Conservation (phyloP, 2,888 invertebrate species). For the Heliconius charithonia region DNA sequence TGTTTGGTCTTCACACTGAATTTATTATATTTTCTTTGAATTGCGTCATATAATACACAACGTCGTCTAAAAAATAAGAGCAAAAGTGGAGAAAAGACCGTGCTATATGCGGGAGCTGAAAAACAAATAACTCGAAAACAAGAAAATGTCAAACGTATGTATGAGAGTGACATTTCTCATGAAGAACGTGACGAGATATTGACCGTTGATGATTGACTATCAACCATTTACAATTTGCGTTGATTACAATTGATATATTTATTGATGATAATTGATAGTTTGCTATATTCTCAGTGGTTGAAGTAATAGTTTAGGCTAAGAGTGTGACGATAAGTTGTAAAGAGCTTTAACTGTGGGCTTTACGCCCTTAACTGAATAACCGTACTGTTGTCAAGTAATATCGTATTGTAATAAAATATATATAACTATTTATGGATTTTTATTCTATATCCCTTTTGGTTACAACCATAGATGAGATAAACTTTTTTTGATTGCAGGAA, state of each 20-base stretch:
- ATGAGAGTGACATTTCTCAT: neutral
- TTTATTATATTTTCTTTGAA: neutral
- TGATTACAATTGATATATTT: neutral
- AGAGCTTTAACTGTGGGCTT: conserved; percentile 67
- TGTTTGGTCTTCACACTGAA: too few relatives aligned
- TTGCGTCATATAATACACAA: neutral
- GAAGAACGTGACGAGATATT: neutral
- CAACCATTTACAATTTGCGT: neutral
- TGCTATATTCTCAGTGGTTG: neutral
- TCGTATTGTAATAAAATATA: conserved; percentile 69
- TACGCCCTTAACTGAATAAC: conserved; percentile 59
- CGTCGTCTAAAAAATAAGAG: neutral
- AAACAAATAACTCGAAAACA: too few relatives aligned
- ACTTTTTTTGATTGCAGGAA: too few relatives aligned
- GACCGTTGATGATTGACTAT: neutral
- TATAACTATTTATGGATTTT: conserved; percentile 39
- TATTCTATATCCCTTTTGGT: neutral
- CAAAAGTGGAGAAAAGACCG: neutral
- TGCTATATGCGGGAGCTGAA: neutral
- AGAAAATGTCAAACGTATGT: neutral
- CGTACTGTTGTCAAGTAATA: conserved; percentile 67
- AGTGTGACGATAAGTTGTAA: conserved; percentile 42
- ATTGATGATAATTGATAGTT: neutral
- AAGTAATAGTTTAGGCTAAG: conserved; percentile 26
- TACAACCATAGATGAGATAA: too few relatives aligned